Conservation (phyloP, 35 echinoderm and acorn worm genomes). For the Anneissia japonica region DNA sequence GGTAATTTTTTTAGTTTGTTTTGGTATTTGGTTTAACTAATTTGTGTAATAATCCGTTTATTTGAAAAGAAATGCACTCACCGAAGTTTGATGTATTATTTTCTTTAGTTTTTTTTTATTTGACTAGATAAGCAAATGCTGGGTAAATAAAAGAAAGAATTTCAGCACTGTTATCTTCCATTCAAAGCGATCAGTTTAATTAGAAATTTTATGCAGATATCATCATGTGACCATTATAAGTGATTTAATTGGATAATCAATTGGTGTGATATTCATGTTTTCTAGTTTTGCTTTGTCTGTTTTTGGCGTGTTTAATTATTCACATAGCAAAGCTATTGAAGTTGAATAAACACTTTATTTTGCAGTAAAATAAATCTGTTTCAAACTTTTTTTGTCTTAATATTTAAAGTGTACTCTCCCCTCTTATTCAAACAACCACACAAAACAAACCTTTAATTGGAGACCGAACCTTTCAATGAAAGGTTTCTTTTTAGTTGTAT, state of each 20-base stretch:
- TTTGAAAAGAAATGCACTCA: background rate
- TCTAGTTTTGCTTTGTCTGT: background rate
- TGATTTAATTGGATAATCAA: background rate
- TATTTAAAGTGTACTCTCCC: too few relatives aligned
- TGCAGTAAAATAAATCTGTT: background rate
- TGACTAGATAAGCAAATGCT: background rate
- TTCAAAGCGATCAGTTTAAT: background rate
- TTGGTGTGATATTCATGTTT: background rate
- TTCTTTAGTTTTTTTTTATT: too few relatives aligned
- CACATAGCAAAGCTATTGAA: background rate
- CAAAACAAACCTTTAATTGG: too few relatives aligned
- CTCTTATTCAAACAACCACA: too few relatives aligned
- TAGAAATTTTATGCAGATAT: background rate
- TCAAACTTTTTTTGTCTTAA: too few relatives aligned
- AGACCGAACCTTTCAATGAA: too few relatives aligned
- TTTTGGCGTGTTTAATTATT: background rate
- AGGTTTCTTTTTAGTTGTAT: too few relatives aligned
- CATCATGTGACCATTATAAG: background rate
- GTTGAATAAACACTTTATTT: background rate
- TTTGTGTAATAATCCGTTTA: background rate
- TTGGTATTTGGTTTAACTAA: background rate
- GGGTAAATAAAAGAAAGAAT: background rate
- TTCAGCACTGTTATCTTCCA: background rate
- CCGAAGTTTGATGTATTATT: background rate
- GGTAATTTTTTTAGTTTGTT: background rate